Evolutionary conservation across 2,797 vertebrate species (phyloP), one percentile per base, ranked within the genome.

Genomic region (Onychomys torridus): DNA sequence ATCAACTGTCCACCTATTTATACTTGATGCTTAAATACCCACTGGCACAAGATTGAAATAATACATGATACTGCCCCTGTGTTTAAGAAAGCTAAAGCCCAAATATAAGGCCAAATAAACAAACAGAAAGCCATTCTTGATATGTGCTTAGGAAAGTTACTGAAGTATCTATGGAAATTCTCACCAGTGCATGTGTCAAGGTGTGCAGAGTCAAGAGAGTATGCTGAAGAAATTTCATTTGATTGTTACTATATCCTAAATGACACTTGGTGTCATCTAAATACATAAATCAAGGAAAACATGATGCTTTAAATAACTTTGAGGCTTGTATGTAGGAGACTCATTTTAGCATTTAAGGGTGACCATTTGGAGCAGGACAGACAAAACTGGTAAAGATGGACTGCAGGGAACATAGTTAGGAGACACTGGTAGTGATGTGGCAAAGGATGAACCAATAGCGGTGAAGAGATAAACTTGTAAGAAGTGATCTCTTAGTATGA

Each of bases 61-160:
- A 83, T 49, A 65, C 52, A 78, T 76, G 11, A 43, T 21, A 6
- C 1, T 71, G 0, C 52, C 21, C 2, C 19, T 76, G 37, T 17
- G 87, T 79, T 84, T 63, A 87, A 94, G 32, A 57, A 82, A 67
- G 10, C 77, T 89, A 95, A 96, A 84, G 14, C 21, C 40, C 27
- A 85, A 91, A 8, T 83, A 6, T 34, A 12, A 49, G 67, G 27
- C 21, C 32, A 86, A 95, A 78, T 0, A 82, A 85, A 34, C 27
- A 87, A 96, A 77, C 13, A 63, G 10, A 59, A 32, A 63, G 43
- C 63, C 14, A 57, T 79, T 77, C 49, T 12, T 78, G 25, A 63
- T 76, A 83, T 83, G 0, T 79, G 8, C 17, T 63, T 91, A 77
- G 27, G 43, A 79, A 55, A 43, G 10, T 77, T 85, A 10, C 2